These are phyloP conservation scores for Aphodius sticticus DNA, from an alignment of 2,888 invertebrate species.

Conservation along the genomic window DNA sequence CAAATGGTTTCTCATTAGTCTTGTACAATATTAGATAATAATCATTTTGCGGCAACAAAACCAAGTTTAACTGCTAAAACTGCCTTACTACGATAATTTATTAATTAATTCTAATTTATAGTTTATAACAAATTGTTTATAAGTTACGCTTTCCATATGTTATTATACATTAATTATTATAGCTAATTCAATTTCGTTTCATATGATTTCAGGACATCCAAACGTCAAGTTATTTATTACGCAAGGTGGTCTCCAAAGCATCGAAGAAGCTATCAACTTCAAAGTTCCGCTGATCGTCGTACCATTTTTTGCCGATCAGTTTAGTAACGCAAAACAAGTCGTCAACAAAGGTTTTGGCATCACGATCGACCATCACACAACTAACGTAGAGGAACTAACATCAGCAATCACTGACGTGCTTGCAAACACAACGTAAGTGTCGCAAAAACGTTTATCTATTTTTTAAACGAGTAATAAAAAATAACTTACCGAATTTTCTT, in stretches of 20 bases:
- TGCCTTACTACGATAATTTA: too few relatives aligned
- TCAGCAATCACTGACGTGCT: neutral
- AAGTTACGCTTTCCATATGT: too few relatives aligned
- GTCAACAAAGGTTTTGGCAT: conserved; percentile 35
- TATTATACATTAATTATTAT: too few relatives aligned
- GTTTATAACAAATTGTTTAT: too few relatives aligned
- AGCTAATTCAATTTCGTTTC: too few relatives aligned
- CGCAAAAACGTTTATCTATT: too few relatives aligned
- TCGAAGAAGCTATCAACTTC: conserved; percentile 59
- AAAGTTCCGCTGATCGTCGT: conserved; percentile 59
- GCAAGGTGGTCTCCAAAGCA: conserved; percentile 61
- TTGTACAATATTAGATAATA: too few relatives aligned
- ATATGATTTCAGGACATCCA: conserved; percentile 50
- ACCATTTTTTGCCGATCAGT: conserved; percentile 57
- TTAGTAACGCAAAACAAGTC: conserved; percentile 39
- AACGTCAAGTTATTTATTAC: conserved; percentile 62
- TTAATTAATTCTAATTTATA: too few relatives aligned
- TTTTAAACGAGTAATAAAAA: neutral
- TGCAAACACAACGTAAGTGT: neutral
- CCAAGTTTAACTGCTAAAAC: too few relatives aligned
- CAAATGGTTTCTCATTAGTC: too few relatives aligned
- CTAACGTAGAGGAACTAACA: conserved; percentile 32
- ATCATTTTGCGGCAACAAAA: too few relatives aligned
- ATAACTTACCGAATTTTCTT: neutral
- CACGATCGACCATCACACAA: conserved; percentile 29